These are phyloP conservation scores for Eupeodes latifasciatus DNA, from an alignment of 2,888 invertebrate genomes.

Conservation along the genomic window DNA sequence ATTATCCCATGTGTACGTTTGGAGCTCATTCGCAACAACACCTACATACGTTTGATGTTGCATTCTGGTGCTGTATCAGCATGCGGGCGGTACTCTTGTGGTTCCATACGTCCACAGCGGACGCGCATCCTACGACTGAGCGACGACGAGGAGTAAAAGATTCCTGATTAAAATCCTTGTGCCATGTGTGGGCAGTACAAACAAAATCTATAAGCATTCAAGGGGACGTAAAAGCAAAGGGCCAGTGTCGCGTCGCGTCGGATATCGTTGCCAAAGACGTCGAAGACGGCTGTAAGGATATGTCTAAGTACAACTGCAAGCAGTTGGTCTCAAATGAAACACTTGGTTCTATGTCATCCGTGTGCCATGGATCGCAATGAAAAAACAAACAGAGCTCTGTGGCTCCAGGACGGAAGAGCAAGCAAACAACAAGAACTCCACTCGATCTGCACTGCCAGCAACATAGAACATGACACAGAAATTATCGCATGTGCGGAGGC, in stretches of 20 bases:
- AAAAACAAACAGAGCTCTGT: conserved; percentile 38
- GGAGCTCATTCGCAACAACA: conserved; percentile 61
- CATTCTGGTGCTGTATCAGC: conserved; percentile 65
- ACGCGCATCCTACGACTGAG: conserved; percentile 46
- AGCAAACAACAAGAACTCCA: conserved; percentile 51
- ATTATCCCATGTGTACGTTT: conserved; percentile 50
- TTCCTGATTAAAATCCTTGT: conserved; percentile 64
- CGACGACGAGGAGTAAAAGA: conserved; percentile 13
- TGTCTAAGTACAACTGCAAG: conserved; percentile 53
- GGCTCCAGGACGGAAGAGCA: conserved; percentile 35
- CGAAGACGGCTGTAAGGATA: conserved; percentile 58
- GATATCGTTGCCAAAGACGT: background rate
- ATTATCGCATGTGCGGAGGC: conserved; percentile 74
- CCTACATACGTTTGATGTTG: conserved; percentile 63
- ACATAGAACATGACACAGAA: conserved; percentile 64
- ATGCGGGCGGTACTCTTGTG: conserved; percentile 64
- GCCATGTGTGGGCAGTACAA: conserved; percentile 66
- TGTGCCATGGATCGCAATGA: conserved; percentile 49
- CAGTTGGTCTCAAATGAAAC: conserved; percentile 42
- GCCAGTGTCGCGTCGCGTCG: conserved; percentile 29
- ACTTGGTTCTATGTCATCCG: conserved; percentile 17
- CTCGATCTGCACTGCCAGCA: conserved; percentile 11
- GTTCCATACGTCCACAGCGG: conserved; percentile 16
- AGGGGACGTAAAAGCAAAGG: conserved; percentile 14
- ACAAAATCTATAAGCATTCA: conserved; percentile 15